Evolutionary conservation across 53 echinoderm and acorn worm genomes (phyloP), one percentile per base, ranked within the genome.

Genomic region (Arbacia lixula): DNA sequence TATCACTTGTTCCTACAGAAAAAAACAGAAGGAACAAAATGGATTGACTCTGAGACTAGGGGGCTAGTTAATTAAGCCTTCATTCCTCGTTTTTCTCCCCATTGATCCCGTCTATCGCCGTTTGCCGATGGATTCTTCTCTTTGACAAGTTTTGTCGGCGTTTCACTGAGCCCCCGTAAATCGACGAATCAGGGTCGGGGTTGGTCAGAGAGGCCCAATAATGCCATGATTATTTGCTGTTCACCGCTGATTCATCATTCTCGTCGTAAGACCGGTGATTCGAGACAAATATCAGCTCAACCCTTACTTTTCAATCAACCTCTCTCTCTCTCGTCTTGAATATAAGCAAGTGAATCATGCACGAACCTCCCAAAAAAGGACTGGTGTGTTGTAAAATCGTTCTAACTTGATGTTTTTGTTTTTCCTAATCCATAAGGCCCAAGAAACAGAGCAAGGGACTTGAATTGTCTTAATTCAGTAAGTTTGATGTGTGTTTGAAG

Each of bases 1-100:
- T n/a, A n/a, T n/a, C n/a, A n/a, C n/a, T n/a, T n/a, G n/a, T n/a
- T n/a, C n/a, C n/a, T n/a, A n/a, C n/a, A n/a, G n/a, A n/a, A n/a
- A n/a, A n/a, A n/a, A n/a, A n/a, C n/a, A n/a, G n/a, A 9, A 43
- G 43, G 69, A 69, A 69, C 41, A 42, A 17, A 41, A 69, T 43
- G 26, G 69, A 27, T 69, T 66, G 49, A 43, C 27, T 43, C 71
- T 29, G 43, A 46, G 8, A 46, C 12, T 46, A 10, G 30, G 74
- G 46, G 74, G 74, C 19, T 74, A 51, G 53, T 53, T 74, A 33
- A 74, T 74, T 74, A 51, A 52, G 53, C 74, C 53, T 74, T 74
- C 74, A 53, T 32, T 49, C 43, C 49, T 46, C 69, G 27, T 43
- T 69, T 69, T 5, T 43, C 6, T 69, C 27, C 43, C 43, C 69